Conservation (phyloP, 2,797 vertebrate species). For the Coregonus sp. region DNA sequence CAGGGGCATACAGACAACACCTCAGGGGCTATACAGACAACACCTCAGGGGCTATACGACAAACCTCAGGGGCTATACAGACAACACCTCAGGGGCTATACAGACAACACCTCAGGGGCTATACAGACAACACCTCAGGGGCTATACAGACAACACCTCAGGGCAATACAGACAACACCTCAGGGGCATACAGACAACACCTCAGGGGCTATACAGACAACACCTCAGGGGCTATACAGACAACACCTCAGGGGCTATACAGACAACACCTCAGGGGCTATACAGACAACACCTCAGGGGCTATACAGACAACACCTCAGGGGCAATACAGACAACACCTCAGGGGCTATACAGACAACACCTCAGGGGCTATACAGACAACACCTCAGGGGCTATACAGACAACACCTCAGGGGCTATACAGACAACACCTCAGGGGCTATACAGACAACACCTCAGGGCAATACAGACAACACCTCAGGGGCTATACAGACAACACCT, state of each 20-base stretch:
- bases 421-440: conserved; percentile 63
- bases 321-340: background rate
- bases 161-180: conserved; percentile 64
- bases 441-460: conserved; percentile 44
- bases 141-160: conserved; percentile 49
- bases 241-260: conserved; percentile 61
- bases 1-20: conserved; percentile 64
- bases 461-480: too few species aligned
- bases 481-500: conserved; percentile 52
- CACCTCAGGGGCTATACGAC: conserved; percentile 49
- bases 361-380: conserved; percentile 54
- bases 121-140: conserved; percentile 63
- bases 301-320: conserved; percentile 63
- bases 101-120: conserved; percentile 17
- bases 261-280: conserved; percentile 61
- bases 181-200: conserved; percentile 64
- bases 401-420: conserved; percentile 36
- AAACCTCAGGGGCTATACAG: conserved; percentile 64
- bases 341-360: too few species aligned
- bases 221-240: conserved; percentile 62
- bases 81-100: too few species aligned
- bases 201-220: conserved; percentile 61
- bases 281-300: conserved; percentile 64
- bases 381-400: conserved; percentile 64
- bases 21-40: conserved; percentile 56